Conservation (phyloP, 2,113 vertebrate genomes). For the Thamnophis sirtalis region DNA sequence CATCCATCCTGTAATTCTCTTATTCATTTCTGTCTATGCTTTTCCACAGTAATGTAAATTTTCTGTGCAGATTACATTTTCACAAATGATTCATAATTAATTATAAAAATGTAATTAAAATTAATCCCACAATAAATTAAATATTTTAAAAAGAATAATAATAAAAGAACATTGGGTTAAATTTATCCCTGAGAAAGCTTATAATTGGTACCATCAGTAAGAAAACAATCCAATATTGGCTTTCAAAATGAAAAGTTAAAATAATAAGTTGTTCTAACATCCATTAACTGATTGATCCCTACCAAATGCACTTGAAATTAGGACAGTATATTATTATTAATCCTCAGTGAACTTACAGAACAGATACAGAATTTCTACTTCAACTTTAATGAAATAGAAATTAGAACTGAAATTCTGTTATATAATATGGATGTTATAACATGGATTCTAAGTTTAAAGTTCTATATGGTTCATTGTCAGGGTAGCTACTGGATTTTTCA, state of each 20-base stretch:
- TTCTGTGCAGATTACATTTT: neutral
- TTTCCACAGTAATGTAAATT: neutral
- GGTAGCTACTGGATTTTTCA: neutral
- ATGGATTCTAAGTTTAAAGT: neutral
- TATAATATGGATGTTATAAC: neutral
- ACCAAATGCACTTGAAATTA: neutral
- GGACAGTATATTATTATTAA: neutral
- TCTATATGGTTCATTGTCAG: neutral
- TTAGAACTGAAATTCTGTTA: neutral
- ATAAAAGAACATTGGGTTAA: neutral
- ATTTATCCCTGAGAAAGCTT: neutral
- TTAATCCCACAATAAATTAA: neutral
- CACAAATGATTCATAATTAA: neutral
- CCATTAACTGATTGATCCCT: neutral
- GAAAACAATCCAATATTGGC: neutral
- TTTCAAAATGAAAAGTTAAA: neutral
- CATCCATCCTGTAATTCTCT: neutral
- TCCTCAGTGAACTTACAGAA: neutral
- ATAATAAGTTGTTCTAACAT: neutral
- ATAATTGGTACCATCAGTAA: neutral
- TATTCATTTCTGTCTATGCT: neutral
- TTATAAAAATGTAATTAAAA: neutral
- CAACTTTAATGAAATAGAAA: neutral
- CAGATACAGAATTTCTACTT: neutral
- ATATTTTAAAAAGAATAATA: neutral